Conservation (phyloP, 2,888 invertebrate genomes). For the Trissolcus japonicus region DNA sequence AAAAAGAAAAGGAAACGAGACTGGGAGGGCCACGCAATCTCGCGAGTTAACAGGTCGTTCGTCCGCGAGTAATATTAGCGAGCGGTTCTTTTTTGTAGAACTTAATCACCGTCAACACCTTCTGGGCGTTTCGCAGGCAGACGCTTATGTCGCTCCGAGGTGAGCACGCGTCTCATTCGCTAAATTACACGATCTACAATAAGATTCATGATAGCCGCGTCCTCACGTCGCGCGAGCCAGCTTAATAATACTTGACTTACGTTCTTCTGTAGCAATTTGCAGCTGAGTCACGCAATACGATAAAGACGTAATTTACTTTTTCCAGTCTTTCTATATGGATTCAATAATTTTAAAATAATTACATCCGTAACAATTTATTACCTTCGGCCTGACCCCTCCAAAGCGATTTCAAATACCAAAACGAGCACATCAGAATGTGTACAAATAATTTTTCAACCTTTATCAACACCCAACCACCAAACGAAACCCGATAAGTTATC, state of each 20-base stretch:
- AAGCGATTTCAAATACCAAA: slow-evolving; percentile 31
- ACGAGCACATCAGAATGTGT: slow-evolving; percentile 1
- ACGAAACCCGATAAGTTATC: slow-evolving; percentile 37
- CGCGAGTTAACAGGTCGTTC: slow-evolving; percentile 41
- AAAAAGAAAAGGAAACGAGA: neutral
- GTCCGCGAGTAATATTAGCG: slow-evolving; percentile 42
- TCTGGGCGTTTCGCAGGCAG: slow-evolving; percentile 28
- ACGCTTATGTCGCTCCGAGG: slow-evolving; percentile 41
- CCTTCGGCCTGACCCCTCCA: neutral
- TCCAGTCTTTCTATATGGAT: slow-evolving; percentile 34
- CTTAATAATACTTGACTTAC: slow-evolving; percentile 61
- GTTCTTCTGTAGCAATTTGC: slow-evolving; percentile 51
- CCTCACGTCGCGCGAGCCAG: slow-evolving; percentile 52
- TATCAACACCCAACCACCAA: slow-evolving; percentile 1
- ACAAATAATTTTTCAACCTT: slow-evolving; percentile 33
- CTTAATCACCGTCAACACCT: slow-evolving; percentile 53
- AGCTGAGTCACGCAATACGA: slow-evolving; percentile 54
- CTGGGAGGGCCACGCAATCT: slow-evolving; percentile 28
- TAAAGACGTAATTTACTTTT: slow-evolving; percentile 52
- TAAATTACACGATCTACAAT: slow-evolving; percentile 56
- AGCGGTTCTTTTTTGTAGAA: slow-evolving; percentile 44
- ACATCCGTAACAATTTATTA: slow-evolving; percentile 33
- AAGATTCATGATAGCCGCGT: slow-evolving; percentile 57
- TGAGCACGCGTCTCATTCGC: slow-evolving; percentile 48
- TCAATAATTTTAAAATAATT: slow-evolving; percentile 46